Evolutionary conservation across 2,888 invertebrate genomes (phyloP).

Genomic region (Dolichomitus sp.): DNA sequence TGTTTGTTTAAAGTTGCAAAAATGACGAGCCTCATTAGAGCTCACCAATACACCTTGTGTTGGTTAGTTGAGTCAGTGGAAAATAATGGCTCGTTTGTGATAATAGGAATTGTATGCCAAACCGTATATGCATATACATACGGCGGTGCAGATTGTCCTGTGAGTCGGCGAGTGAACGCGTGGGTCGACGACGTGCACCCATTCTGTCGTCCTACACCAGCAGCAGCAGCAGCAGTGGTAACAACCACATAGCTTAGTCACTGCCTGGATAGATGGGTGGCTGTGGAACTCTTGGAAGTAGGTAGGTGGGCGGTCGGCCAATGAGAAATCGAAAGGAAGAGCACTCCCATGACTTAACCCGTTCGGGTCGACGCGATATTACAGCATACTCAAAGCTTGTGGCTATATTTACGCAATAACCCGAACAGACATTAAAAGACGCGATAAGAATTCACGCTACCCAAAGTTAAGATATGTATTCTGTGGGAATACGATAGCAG

Average conservation of each 20-base stretch:
- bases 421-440: conserved; percentile 14
- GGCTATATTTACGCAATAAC: conserved; percentile 51
- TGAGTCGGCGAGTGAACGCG: conserved; percentile 31
- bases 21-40: neutral
- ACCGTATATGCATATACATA: conserved; percentile 23
- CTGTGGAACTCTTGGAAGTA: conserved; percentile 60
- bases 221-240: neutral
- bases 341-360: conserved; percentile 68
- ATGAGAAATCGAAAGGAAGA: conserved; percentile 73
- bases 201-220: conserved; percentile 71
- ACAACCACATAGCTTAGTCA: conserved; percentile 61
- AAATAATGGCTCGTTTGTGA: conserved; percentile 23
- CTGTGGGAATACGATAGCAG: conserved; percentile 28
- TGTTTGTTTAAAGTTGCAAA: neutral
- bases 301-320: conserved; percentile 68
- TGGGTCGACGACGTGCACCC: conserved; percentile 69
- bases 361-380: conserved; percentile 58
- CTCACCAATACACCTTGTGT: neutral
- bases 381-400: conserved; percentile 23
- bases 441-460: conserved; percentile 48
- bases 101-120: conserved; percentile 35
- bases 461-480: conserved; percentile 23
- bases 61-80: neutral
- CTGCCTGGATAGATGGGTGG: conserved; percentile 48
- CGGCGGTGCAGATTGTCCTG: conserved; percentile 19